Evolutionary conservation across 2,888 invertebrate species (phyloP).

Genomic region (Thereva nobilitata): DNA sequence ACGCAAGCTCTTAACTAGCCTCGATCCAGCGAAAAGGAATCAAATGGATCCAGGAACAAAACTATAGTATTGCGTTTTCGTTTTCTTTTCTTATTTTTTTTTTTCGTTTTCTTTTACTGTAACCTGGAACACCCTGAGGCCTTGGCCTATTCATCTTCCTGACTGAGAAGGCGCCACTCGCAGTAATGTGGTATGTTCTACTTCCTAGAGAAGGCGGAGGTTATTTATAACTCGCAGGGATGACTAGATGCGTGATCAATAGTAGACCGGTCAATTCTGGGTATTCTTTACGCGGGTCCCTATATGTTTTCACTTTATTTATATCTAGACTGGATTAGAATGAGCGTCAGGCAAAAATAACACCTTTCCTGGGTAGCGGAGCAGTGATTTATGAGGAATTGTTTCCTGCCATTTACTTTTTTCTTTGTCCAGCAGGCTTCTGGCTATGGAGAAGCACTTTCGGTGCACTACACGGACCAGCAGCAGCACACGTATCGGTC

Average conservation of each 20-base stretch:
- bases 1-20: too few species aligned
- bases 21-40: too few species aligned
- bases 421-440: too few species aligned
- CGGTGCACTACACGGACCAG: too few species aligned
- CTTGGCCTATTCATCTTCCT: constrained; percentile 21
- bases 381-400: constrained; percentile 34
- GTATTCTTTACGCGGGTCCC: neutral
- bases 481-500: neutral
- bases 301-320: constrained; percentile 7
- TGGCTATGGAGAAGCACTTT: too few species aligned
- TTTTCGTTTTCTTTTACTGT: constrained; percentile 7
- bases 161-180: constrained; percentile 26
- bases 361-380: constrained; percentile 25
- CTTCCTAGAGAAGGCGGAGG: constrained; percentile 11
- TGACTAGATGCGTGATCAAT: constrained; percentile 12
- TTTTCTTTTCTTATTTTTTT: too few species aligned
- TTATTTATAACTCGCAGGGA: constrained; percentile 3
- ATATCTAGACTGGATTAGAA: constrained; percentile 19
- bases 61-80: too few species aligned
- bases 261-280: constrained; percentile 17
- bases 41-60: too few species aligned
- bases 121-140: constrained; percentile 10
- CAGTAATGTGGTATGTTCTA: constrained; percentile 14
- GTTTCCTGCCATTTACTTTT: neutral
- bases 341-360: constrained; percentile 15